Evolutionary conservation across 2,113 vertebrate genomes (phyloP).

Genomic region (Chloebia gouldiae): DNA sequence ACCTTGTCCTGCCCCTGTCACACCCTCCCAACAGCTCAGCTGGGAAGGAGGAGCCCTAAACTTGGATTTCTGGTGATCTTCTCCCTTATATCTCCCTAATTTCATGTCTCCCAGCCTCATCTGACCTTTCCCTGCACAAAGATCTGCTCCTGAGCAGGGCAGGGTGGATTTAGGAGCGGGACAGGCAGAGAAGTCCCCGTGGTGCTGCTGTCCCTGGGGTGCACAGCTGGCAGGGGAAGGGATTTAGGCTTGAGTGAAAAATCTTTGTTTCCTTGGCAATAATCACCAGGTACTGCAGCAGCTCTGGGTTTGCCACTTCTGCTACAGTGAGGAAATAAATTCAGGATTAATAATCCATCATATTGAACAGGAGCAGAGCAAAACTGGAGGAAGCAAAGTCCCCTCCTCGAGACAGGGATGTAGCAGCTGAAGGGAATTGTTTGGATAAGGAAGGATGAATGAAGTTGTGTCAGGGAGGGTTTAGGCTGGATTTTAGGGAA

Average conservation of each 20-base stretch:
- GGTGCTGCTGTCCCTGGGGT: background rate
- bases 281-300: background rate
- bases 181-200: background rate
- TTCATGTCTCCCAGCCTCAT: fast-evolving
- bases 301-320: background rate
- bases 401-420: background rate
- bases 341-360: background rate
- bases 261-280: constrained; percentile 44
- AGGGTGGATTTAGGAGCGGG: background rate
- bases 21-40: background rate
- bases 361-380: background rate
- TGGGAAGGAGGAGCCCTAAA: background rate
- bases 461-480: fast-evolving
- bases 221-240: background rate
- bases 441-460: background rate
- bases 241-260: background rate
- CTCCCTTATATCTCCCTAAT: fast-evolving
- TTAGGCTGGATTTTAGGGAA: background rate
- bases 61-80: background rate
- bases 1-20: background rate
- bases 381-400: background rate
- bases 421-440: background rate
- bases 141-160: background rate
- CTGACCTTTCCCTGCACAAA: background rate
- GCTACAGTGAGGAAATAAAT: background rate